These are phyloP conservation scores for Bubo blakistoni DNA, from an alignment of 2,113 vertebrate genomes.

Conservation along the genomic window DNA sequence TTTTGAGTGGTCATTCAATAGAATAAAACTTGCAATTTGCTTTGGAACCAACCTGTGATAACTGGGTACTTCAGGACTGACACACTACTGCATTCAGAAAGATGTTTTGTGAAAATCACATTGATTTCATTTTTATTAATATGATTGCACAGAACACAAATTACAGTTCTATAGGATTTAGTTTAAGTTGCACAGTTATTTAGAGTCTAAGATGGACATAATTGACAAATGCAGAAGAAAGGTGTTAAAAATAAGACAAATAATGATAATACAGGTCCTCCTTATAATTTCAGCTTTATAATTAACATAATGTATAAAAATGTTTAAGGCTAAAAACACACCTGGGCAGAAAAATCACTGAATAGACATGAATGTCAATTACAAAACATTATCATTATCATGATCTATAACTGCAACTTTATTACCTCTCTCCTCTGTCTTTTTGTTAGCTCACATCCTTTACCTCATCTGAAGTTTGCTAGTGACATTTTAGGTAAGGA, in stretches of 20 bases:
- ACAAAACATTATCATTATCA: neutral
- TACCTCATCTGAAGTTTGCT: neutral
- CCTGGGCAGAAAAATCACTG: neutral
- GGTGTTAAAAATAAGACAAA: neutral
- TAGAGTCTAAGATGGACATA: neutral
- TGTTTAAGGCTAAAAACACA: rapidly evolving
- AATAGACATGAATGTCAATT: neutral
- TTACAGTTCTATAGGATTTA: neutral
- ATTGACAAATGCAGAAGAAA: neutral
- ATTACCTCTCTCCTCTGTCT: neutral
- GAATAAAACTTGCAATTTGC: neutral
- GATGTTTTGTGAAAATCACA: neutral
- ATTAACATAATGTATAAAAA: neutral
- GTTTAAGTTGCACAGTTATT: neutral
- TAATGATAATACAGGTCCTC: neutral
- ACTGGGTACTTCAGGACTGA: neutral
- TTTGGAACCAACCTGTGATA: neutral
- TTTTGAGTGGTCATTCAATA: neutral
- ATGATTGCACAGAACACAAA: neutral
- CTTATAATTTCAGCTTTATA: neutral
- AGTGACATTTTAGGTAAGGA: neutral
- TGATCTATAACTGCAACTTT: neutral
- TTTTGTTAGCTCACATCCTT: neutral
- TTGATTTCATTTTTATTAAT: neutral
- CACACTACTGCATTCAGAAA: neutral